These are phyloP conservation scores for Drosophila subpulchrella DNA, from an alignment of 1,140 invertebrate genomes.

Conservation along the genomic window DNA sequence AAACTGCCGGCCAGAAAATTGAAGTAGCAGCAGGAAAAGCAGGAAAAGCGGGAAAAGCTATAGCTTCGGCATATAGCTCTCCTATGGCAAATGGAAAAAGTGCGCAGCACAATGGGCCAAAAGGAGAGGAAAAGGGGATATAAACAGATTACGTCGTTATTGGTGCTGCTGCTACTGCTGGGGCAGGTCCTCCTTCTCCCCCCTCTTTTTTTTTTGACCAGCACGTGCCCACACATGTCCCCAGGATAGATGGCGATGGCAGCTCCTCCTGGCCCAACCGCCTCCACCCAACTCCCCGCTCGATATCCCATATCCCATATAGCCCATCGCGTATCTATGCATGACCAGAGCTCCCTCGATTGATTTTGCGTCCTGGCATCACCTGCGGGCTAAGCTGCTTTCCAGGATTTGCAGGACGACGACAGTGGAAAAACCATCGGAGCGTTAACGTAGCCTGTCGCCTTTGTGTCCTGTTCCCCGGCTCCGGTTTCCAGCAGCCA, in stretches of 20 bases:
- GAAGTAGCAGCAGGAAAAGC: slow-evolving; percentile 58
- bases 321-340: slow-evolving; percentile 57
- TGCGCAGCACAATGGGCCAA: slow-evolving; percentile 74
- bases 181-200: slow-evolving; percentile 5
- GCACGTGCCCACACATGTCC: slow-evolving; percentile 77
- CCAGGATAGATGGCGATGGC: slow-evolving; percentile 57
- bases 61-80: slow-evolving; percentile 8
- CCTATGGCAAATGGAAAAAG: slow-evolving; percentile 73
- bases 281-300: not conserved
- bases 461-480: slow-evolving; percentile 42
- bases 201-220: slow-evolving; percentile 49
- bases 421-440: slow-evolving; percentile 54
- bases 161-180: slow-evolving; percentile 66
- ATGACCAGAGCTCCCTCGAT: slow-evolving; percentile 71
- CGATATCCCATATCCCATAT: slow-evolving; percentile 28
- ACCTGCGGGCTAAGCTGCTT: slow-evolving; percentile 80
- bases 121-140: slow-evolving; percentile 72
- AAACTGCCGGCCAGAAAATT: slow-evolving; percentile 80
- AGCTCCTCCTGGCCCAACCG: slow-evolving; percentile 1
- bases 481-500: slow-evolving; percentile 1
- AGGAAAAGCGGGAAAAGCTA: slow-evolving; percentile 22
- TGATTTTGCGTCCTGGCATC: slow-evolving; percentile 76
- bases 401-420: slow-evolving; percentile 31
- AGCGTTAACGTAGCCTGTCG: slow-evolving; percentile 74
- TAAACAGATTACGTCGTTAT: slow-evolving; percentile 83